These are phyloP conservation scores for Eutrigla gurnardus DNA, from an alignment of 2,797 vertebrate genomes.

Conservation along the genomic window DNA sequence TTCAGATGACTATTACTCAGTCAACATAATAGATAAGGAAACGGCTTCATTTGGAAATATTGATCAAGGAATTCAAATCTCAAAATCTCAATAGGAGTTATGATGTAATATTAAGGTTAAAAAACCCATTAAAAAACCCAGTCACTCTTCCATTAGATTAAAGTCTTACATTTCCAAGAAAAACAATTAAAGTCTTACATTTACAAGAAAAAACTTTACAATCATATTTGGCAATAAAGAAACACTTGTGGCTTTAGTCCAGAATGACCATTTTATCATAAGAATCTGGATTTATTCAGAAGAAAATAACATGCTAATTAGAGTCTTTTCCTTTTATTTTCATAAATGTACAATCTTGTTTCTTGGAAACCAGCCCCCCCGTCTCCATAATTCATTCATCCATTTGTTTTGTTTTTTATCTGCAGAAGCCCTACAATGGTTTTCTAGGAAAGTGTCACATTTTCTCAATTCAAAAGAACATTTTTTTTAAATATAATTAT, in stretches of 20 bases:
- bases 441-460: too few species aligned
- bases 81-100: too few species aligned
- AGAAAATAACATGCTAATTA: background rate
- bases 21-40: too few species aligned
- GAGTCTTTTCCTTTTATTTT: background rate
- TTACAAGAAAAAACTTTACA: background rate
- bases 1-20: too few species aligned
- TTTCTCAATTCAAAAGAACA: background rate
- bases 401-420: background rate
- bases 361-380: background rate
- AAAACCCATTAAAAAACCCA: too few species aligned
- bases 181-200: background rate
- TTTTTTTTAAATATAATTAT: background rate
- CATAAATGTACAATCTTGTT: accelerated
- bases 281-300: background rate
- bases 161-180: background rate
- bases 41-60: too few species aligned
- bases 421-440: too few species aligned
- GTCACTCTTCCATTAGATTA: background rate
- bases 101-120: too few species aligned
- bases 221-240: background rate
- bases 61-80: too few species aligned
- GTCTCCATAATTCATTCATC: background rate
- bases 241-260: background rate
- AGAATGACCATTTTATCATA: background rate